A percentile compares a stretch with the other conserved stretches of the same genome.
Evolutionary conservation across 2,888 invertebrate genomes (phyloP).

Genomic region (Rotaria macrura): DNA sequence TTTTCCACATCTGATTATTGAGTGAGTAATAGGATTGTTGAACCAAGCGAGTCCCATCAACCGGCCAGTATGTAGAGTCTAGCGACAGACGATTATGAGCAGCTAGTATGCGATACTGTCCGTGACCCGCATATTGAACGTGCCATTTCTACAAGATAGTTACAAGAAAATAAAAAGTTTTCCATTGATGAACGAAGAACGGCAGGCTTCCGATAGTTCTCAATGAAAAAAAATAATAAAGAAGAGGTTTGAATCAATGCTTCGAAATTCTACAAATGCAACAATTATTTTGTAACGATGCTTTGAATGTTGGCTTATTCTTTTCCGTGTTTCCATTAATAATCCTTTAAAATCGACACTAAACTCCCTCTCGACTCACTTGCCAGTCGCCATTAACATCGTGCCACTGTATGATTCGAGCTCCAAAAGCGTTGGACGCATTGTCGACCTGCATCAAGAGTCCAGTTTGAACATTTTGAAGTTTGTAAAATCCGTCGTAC

Average conservation of each 20-base stretch:
- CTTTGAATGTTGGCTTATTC: too few species aligned
- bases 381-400: neutral
- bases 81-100: neutral
- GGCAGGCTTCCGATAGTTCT: too few species aligned
- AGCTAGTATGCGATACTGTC: neutral
- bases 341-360: too few species aligned
- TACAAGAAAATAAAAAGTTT: neutral
- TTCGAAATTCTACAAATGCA: too few species aligned
- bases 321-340: too few species aligned
- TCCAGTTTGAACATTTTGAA: neutral
- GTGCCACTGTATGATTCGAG: neutral
- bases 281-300: too few species aligned
- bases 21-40: neutral
- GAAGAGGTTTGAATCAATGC: too few species aligned
- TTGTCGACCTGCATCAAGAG: neutral
- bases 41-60: neutral
- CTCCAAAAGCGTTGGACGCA: neutral
- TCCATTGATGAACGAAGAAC: too few species aligned
- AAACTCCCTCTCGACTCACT: neutral
- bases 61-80: neutral
- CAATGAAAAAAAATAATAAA: too few species aligned
- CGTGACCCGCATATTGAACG: constrained; percentile 5
- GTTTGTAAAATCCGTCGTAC: constrained; percentile 1
- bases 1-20: neutral
- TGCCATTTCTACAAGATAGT: neutral